A percentile compares a stretch with the other conserved stretches of the same genome.
Conservation (phyloP, 1,140 invertebrate species). For the Drosophila subobscura region DNA sequence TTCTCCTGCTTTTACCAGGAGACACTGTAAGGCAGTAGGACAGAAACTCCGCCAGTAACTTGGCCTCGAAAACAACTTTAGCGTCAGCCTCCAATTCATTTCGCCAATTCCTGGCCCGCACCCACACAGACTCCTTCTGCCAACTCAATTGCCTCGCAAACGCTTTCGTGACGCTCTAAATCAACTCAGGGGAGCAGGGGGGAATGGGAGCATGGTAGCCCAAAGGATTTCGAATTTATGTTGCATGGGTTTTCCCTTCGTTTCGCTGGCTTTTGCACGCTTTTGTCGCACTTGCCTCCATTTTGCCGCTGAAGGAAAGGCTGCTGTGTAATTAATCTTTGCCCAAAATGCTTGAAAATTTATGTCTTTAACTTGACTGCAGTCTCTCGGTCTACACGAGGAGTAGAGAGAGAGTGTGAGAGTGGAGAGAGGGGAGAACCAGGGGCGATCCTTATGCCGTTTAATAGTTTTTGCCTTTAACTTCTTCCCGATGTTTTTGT, state of each 20-base stretch:
- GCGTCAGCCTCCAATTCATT: not conserved
- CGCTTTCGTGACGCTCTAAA: slow-evolving; percentile 36
- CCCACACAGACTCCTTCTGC: not conserved
- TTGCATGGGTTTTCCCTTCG: slow-evolving; percentile 51
- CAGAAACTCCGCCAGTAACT: no score
- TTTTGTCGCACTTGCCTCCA: slow-evolving; percentile 13
- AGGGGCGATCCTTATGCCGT: slow-evolving; percentile 26
- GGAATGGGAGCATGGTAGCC: not conserved
- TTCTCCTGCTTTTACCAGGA: no score
- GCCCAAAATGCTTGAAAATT: slow-evolving; percentile 81
- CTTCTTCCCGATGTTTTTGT: slow-evolving; percentile 35
- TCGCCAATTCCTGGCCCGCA: not conserved
- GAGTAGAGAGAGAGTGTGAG: not conserved
- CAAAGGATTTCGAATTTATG: slow-evolving; percentile 66
- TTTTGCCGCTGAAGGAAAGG: slow-evolving; percentile 18
- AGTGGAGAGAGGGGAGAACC: not conserved
- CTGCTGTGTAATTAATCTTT: slow-evolving; percentile 80
- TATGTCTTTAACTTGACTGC: slow-evolving; percentile 78
- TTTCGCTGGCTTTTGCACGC: slow-evolving; percentile 15
- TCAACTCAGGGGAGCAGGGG: slow-evolving; percentile 13
- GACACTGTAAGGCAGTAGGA: no score
- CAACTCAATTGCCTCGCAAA: slow-evolving; percentile 43
- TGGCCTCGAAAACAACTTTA: not conserved
- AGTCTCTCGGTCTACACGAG: slow-evolving; percentile 29
- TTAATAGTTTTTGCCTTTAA: slow-evolving; percentile 50